A percentile compares a stretch with the other conserved stretches of the same genome.
Conservation (phyloP, 2,113 vertebrate species). For the Eulacestoma nigropectus region DNA sequence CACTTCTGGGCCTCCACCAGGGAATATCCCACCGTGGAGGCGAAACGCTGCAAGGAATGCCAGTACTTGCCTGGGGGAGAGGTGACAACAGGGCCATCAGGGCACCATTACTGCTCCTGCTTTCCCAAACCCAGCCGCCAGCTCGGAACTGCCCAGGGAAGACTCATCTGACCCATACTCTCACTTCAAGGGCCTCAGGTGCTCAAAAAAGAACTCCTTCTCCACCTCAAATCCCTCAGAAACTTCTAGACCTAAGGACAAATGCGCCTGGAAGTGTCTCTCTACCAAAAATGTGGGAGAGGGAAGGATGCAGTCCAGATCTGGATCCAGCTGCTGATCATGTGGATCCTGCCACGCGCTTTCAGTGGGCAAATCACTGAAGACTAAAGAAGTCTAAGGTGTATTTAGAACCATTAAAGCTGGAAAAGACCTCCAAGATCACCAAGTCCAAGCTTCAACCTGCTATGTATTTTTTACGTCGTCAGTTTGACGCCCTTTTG, state of each 20-base stretch:
- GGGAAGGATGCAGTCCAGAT: neutral
- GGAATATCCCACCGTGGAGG: conserved; percentile 83
- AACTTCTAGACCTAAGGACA: neutral
- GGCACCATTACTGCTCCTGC: rapidly evolving
- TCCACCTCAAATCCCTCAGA: neutral
- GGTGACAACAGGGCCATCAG: neutral
- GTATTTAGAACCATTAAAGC: neutral
- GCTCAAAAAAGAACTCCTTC: neutral
- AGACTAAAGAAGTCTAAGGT: neutral
- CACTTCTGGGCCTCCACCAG: conserved; percentile 86
- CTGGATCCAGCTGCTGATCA: neutral
- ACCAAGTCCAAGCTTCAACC: neutral
- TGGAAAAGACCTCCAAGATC: neutral
- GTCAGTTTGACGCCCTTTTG: neutral
- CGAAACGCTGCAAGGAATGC: conserved; percentile 83
- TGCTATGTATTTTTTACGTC: neutral
- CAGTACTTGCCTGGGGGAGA: conserved; percentile 88
- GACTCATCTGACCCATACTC: neutral
- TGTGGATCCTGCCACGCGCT: rapidly evolving
- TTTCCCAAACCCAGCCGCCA: rapidly evolving
- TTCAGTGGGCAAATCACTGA: neutral
- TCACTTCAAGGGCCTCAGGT: neutral
- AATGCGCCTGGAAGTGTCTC: neutral
- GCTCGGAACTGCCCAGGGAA: neutral
- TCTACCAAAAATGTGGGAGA: neutral